Evolutionary conservation across 2,797 vertebrate species (phyloP), one percentile per base, ranked within the genome.

Genomic region (Danionella dracula): DNA sequence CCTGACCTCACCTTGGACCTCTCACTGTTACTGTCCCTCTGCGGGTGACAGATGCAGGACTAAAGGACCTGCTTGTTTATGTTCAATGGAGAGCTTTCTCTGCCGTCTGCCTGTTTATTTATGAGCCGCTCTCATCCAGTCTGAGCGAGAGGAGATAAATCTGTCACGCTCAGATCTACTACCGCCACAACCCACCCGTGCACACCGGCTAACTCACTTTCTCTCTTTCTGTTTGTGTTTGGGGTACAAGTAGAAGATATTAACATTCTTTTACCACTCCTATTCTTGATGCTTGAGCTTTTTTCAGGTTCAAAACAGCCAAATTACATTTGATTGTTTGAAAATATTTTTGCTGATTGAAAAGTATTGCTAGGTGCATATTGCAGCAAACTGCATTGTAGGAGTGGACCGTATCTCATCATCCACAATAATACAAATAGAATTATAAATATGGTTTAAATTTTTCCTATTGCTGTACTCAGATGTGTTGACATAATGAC

Each of bases 71-170:
- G 80, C 79, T 83, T 85, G 81, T 84, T 85, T 84, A 82, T 82
- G 79, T 83, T 85, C 81, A 84, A 82, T 82, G 74, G 79, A 79
- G 81, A 81, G 79, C 82, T 83, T 85, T 84, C 82, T 79, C 79
- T 83, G 78, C 76, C 76, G 76, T 71, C 73, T 72, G 73, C 68
- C 60, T 72, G 66, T 62, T 84, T 85, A 84, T 87, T 87, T 86
- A 86, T 84, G 81, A 63, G 76, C 72, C 19, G n/a, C 74, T 79
- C 71, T 81, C 80, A 76, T 78, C 67, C 75, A 69, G 75, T 70
- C 68, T 65, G 55, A 76, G 79, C 78, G 79, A 37, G 50, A 45
- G 62, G 48, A 68, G 66, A 76, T 81, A 84, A 84, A 86, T 87
- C 82, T 83, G 63, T 65, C 75, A 72, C 66, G 45, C 70, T 68